phyloP scores from a whole-genome alignment of 2,797 vertebrate genomes.

The Peromyscus melanophrys region DNA sequence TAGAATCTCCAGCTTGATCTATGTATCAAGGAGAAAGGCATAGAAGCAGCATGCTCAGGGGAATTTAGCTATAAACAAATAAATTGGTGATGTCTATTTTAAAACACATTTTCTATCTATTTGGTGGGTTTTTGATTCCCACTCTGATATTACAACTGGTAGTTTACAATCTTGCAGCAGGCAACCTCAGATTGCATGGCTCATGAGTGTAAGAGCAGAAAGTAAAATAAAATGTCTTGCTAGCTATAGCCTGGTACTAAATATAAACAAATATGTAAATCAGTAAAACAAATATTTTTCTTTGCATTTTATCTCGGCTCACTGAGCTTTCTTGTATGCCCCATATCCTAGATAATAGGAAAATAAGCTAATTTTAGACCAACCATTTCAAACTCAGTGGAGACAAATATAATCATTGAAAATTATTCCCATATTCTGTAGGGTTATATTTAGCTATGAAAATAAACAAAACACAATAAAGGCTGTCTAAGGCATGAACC shows the following conservation, averaged over 20 bases:
- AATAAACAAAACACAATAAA: neutral
- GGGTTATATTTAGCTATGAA: neutral
- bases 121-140: neutral
- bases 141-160: neutral
- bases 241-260: neutral
- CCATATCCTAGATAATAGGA: neutral
- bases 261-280: constrained; percentile 11
- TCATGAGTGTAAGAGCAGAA: neutral
- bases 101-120: constrained; percentile 44
- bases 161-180: constrained; percentile 6
- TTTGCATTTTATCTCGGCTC: neutral
- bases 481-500: neutral
- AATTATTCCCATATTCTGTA: neutral
- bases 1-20: constrained; percentile 63
- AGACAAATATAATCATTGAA: neutral
- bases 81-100: constrained; percentile 62
- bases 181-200: neutral
- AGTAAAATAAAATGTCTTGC: neutral
- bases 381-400: neutral
- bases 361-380: constrained; percentile 48
- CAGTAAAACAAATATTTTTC: constrained; percentile 3
- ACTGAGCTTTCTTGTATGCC: neutral
- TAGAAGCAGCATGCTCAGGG: constrained; percentile 7
- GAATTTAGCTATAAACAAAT: constrained; percentile 70
- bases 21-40: constrained; percentile 40